Base-by-base conservation (phyloP, 2,888 invertebrate species). In the Rapana venosa region DNA sequence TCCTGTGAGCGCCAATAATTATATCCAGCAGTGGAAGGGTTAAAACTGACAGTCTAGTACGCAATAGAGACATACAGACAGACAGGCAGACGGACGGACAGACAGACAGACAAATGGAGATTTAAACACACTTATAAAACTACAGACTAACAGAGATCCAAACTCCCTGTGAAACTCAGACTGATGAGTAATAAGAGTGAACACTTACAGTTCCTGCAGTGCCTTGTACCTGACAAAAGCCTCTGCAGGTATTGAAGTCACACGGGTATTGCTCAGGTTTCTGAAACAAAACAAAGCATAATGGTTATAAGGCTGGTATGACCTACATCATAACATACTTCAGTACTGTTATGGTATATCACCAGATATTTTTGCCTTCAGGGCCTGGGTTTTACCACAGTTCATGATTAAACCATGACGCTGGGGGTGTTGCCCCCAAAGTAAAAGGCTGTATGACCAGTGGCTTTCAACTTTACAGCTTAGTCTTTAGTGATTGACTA, bases 221-320 rank as follows among this genome's bases (percentile, higher is more conserved):
- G 87, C 22, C 6, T 91, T 91, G 86, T 93, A 93, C 8, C 77
- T 89, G n/a, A 74, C 35, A 74, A 93, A 93, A 17, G 92, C 91
- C 20, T 89, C 88, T 13, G 91, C 61, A 20, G 88, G 81, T 32
- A 93, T 79, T 26, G 86, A 84, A 35, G 88, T 90, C 56, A 93
- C 92, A 32, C 91, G 90, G 11, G 93, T 93, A 6, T 93, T 92
- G 89, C 93, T 93, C 35, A 93, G 87, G 77, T 93, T 93, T 87
- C 93, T 93, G 92, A 13, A 84, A 84, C 58, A 56, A 20, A 79
- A 58, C 1, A 11, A 79, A 79, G 17, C 30, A 32, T 32, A 32
- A 13, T 32, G 77, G 2, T 26, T 26, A 74, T 74, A n/a, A 74
- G 26, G 26, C 20, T 11, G 26, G 11, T n/a, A 26, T 8, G 22